Evolutionary conservation across 2,113 vertebrate genomes (phyloP).

Genomic region (Trinectes maculatus): DNA sequence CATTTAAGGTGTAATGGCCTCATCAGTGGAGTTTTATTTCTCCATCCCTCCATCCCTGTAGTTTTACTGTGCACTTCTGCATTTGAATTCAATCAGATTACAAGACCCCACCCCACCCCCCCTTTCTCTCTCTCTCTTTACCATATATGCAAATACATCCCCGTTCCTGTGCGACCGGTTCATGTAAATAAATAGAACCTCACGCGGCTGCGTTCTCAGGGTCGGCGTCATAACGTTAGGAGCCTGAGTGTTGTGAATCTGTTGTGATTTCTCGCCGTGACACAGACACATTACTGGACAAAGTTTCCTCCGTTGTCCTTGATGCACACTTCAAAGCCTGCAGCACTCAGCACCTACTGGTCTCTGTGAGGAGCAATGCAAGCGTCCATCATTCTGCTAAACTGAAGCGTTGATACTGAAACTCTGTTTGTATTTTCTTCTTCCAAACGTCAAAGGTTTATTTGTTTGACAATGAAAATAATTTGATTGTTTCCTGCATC

Average conservation of each 20-base stretch:
- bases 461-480: not conserved
- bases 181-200: too few species aligned
- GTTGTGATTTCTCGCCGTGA: not conserved
- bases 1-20: conserved; percentile 70
- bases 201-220: too few species aligned
- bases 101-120: too few species aligned
- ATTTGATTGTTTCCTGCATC: not conserved
- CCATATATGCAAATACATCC: too few species aligned
- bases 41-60: not conserved
- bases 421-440: conserved; percentile 26
- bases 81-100: too few species aligned
- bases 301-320: conserved; percentile 12
- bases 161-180: too few species aligned
- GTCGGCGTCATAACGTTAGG: too few species aligned
- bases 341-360: conserved; percentile 29
- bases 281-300: conserved; percentile 15
- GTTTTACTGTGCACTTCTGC: too few species aligned
- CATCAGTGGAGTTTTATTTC: conserved; percentile 52
- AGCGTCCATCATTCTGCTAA: conserved; percentile 45
- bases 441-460: conserved; percentile 14
- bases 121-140: too few species aligned
- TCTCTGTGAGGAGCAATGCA: conserved; percentile 35
- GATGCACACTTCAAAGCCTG: conserved; percentile 25
- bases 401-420: conserved; percentile 2
- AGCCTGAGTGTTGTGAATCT: too few species aligned